Evolutionary conservation across 2,113 vertebrate genomes (phyloP).

Genomic region (Promerops cafer): DNA sequence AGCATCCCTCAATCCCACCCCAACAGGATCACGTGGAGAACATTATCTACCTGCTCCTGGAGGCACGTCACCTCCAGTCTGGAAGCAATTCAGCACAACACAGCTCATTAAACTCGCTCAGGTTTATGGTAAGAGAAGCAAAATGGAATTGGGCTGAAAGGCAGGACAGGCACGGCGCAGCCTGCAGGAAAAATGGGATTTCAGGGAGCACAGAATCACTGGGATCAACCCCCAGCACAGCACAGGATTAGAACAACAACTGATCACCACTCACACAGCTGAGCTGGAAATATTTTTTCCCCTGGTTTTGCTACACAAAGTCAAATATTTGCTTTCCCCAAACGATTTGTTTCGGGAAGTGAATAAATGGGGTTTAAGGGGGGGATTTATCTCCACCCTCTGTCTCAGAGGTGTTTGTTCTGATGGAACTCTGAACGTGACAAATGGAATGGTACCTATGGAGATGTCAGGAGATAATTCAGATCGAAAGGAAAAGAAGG

Average conservation of each 20-base stretch:
- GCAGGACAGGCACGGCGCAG: background rate
- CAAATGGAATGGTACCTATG: rapidly evolving
- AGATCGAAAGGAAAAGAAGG: background rate
- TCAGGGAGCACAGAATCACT: background rate
- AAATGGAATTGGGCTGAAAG: background rate
- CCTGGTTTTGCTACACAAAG: background rate
- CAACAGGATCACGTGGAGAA: background rate
- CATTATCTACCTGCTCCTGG: background rate
- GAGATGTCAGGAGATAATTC: background rate
- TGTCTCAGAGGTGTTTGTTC: background rate
- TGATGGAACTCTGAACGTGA: background rate
- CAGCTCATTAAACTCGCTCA: background rate
- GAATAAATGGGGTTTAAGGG: background rate
- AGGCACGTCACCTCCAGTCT: background rate
- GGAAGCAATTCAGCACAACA: background rate
- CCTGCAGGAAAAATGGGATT: background rate
- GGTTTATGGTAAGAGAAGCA: background rate
- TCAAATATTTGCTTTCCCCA: background rate
- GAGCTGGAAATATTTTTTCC: background rate
- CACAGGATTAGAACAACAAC: background rate
- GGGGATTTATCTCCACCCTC: background rate
- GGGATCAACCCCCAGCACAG: background rate
- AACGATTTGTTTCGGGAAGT: background rate
- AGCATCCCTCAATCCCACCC: background rate
- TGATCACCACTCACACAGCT: background rate